Evolutionary conservation across 2,888 invertebrate genomes (phyloP), one percentile per base, ranked within the genome.

Genomic region (Acronicta aceris): DNA sequence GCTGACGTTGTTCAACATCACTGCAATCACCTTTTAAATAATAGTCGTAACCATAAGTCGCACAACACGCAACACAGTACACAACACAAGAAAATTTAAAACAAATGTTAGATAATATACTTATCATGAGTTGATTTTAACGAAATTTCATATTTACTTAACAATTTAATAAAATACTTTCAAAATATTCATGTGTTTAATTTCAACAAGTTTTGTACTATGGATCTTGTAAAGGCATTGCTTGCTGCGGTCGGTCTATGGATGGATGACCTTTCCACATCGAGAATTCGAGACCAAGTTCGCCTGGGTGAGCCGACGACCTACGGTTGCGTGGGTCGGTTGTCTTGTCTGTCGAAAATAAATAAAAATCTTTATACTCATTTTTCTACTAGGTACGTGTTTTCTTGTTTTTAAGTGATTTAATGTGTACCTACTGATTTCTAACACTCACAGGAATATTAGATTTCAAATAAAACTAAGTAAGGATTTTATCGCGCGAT

Each of bases 151-250:
- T 66, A 21, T 21, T 21, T 21, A 21, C 21, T 67, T 70, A 45
- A 62, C 63, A 27, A 74, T 77, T 76, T 73, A 77, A 78, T 77
- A 76, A 78, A 78, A 73, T 48, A 73, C 58, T 65, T 69, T 66
- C 40, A 7, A 71, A 71, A 59, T 41, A 51, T n/a, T 12, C 0
- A 17, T 40, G 40, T 12, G 2, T 40, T 55, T 55, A 41, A 25
- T 25, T 53, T 43, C 45, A 2, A n/a, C 2, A 13, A 27, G 2
- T n/a, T n/a, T 38, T 1, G 6, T 38, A 38, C 12, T 36, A 36
- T 12, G 13, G 36, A 38, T 8, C 1, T 7, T 5, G n/a, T 38
- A n/a, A 13, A 13, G 36, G 13, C 13, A 0, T 13, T 13, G 36
- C 36, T 36, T 36, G 13, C 36, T 12, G 13, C 36, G 3, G 13